phyloP scores from a whole-genome alignment of 1,140 invertebrate genomes.

The Halictus rubicundus region DNA sequence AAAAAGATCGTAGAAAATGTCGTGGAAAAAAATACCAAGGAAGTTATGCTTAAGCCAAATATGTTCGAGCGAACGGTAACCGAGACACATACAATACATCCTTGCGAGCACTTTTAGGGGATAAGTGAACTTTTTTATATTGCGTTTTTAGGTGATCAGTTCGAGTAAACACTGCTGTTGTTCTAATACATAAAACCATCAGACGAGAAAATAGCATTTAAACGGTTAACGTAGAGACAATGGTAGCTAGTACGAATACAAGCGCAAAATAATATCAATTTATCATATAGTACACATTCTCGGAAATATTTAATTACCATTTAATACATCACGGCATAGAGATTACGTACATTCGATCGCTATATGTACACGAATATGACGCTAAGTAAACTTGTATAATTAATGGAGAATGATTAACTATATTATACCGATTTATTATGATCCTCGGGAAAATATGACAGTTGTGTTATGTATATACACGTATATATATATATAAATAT shows the following conservation, averaged over 20 bases:
- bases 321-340: conserved; percentile 52
- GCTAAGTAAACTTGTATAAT: conserved; percentile 68
- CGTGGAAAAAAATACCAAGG: conserved; percentile 29
- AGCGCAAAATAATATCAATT: conserved; percentile 63
- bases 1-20: conserved; percentile 47
- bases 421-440: conserved; percentile 59
- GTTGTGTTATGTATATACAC: conserved; percentile 72
- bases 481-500: conserved; percentile 69
- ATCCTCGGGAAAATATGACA: conserved; percentile 55
- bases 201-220: conserved; percentile 60
- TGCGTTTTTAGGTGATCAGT: conserved; percentile 70
- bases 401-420: conserved; percentile 63
- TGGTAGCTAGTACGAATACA: conserved; percentile 59
- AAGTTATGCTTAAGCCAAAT: conserved; percentile 67
- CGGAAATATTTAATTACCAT: conserved; percentile 51
- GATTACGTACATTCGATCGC: conserved; percentile 57
- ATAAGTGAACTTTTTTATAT: conserved; percentile 74
- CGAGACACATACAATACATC: conserved; percentile 64
- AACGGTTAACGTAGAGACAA: conserved; percentile 58
- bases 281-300: conserved; percentile 57
- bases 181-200: conserved; percentile 67
- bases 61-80: conserved; percentile 65
- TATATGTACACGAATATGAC: conserved; percentile 60
- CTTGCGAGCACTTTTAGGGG: conserved; percentile 66
- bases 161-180: conserved; percentile 67